Conservation (phyloP, 2,888 invertebrate species). For the Hyppa rectilinea region DNA sequence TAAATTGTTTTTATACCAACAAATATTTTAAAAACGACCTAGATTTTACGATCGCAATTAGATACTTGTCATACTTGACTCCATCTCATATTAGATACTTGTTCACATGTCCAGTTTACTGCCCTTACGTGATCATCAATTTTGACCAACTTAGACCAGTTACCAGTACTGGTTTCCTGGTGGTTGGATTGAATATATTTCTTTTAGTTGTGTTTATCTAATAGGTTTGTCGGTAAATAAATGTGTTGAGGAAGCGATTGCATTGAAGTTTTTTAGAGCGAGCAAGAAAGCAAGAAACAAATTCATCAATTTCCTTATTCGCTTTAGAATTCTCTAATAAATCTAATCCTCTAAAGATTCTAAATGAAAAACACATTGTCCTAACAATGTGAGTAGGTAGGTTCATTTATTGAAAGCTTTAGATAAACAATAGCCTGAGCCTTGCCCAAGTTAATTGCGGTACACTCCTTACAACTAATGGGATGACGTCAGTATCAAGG, state of each 20-base stretch:
- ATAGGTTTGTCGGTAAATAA: conserved; percentile 40
- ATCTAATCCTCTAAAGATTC: conserved; percentile 24
- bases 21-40: conserved; percentile 38
- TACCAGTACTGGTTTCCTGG: no score
- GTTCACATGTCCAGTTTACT: no score
- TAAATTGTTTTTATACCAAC: conserved; percentile 46
- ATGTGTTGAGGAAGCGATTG: conserved; percentile 31
- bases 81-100: no score
- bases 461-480: conserved; percentile 57
- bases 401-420: conserved; percentile 50
- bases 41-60: conserved; percentile 30
- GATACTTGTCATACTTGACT: no score
- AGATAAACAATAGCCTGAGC: conserved; percentile 60
- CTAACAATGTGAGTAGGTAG: conserved; percentile 24
- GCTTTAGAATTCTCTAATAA: not conserved
- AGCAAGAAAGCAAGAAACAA: conserved; percentile 20
- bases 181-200: no score
- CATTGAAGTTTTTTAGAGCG: conserved; percentile 17
- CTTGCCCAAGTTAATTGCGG: conserved; percentile 56
- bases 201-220: conserved; percentile 40
- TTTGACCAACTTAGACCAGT: no score
- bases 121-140: no score
- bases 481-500: conserved; percentile 69
- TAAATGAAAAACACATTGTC: conserved; percentile 28
- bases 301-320: conserved; percentile 18